Evolutionary conservation across 2,888 invertebrate genomes (phyloP).

Genomic region (Exephanes ischioxanthus): DNA sequence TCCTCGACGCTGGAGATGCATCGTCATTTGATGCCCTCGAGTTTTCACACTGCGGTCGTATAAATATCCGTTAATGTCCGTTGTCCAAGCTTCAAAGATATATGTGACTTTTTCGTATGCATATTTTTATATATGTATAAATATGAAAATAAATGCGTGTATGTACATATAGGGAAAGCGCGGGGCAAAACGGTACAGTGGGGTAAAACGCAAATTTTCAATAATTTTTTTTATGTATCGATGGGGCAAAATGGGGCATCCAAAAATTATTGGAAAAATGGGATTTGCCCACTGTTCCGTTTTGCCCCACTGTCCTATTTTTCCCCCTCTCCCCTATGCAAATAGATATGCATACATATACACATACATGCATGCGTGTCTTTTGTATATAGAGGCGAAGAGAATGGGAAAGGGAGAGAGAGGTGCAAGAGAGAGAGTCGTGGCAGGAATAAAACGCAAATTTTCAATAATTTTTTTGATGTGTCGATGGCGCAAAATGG

Average conservation of each 20-base stretch:
- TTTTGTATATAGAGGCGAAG: background rate
- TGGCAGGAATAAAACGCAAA: slow-evolving; percentile 52
- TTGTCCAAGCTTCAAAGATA: slow-evolving; percentile 69
- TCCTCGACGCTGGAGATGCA: slow-evolving; percentile 55
- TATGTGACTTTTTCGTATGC: background rate
- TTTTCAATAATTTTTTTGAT: no score
- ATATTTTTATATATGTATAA: background rate
- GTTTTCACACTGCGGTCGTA: slow-evolving; percentile 74
- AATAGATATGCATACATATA: no score
- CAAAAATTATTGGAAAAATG: no score
- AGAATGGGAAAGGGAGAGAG: slow-evolving; percentile 26
- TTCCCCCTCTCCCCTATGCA: no score
- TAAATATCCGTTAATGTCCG: slow-evolving; percentile 81
- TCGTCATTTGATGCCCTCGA: slow-evolving; percentile 73
- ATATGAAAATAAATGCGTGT: background rate
- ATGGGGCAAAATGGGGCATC: no score
- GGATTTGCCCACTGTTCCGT: no score
- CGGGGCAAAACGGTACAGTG: no score
- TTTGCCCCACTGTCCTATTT: no score
- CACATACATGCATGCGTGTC: background rate
- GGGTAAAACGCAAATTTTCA: no score
- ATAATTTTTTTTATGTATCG: no score
- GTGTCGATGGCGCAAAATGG: no score
- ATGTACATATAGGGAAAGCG: background rate
- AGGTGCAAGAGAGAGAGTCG: slow-evolving; percentile 55